These are phyloP conservation scores for Anolis apletophallus DNA, from an alignment of 2,797 vertebrate genomes.

Conservation along the genomic window DNA sequence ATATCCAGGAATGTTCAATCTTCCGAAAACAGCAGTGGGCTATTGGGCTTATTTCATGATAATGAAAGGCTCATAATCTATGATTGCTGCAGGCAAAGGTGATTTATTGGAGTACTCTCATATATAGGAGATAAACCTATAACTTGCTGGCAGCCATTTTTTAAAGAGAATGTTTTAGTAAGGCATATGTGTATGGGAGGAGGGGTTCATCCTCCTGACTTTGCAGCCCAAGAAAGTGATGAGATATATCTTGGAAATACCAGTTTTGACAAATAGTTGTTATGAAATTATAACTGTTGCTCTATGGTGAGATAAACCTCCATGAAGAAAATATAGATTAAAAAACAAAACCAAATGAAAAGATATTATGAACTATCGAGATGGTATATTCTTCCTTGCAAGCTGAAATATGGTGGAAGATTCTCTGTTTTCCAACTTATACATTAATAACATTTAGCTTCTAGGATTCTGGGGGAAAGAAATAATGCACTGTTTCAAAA, in stretches of 20 bases:
- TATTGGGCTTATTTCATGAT: constrained; percentile 78
- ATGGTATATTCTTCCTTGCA: constrained; percentile 71
- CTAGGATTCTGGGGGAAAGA: constrained; percentile 73
- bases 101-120: constrained; percentile 78
- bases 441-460: constrained; percentile 78
- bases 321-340: constrained; percentile 75
- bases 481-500: constrained; percentile 75
- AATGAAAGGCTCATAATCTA: constrained; percentile 78
- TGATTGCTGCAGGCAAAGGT: constrained; percentile 73
- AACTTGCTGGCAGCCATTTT: constrained; percentile 70
- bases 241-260: constrained; percentile 70
- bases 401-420: constrained; percentile 77
- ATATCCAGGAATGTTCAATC: constrained; percentile 71
- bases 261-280: constrained; percentile 70
- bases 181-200: constrained; percentile 43
- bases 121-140: constrained; percentile 74
- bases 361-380: constrained; percentile 71
- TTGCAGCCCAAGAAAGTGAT: constrained; percentile 60
- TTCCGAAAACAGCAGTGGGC: constrained; percentile 71
- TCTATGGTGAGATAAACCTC: constrained; percentile 74
- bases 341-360: constrained; percentile 47
- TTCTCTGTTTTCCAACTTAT: constrained; percentile 71
- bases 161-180: constrained; percentile 56
- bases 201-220: constrained; percentile 68
- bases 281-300: constrained; percentile 73